Evolutionary conservation across 2,797 vertebrate species (phyloP), one percentile per base, ranked within the genome.

Genomic region (Morus bassanus): DNA sequence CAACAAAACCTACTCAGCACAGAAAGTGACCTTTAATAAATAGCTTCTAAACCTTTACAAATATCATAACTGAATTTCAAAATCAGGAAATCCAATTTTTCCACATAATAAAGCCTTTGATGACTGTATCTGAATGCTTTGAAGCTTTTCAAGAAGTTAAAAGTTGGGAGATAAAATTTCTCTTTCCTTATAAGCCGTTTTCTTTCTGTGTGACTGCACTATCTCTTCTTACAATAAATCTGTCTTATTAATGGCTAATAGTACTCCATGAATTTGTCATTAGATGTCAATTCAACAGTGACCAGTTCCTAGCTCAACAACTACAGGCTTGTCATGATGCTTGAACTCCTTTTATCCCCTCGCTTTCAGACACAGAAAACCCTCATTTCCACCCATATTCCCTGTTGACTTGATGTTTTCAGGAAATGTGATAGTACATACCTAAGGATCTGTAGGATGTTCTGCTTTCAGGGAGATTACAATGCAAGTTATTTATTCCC

Each of bases 21-120:
- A 85, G 80, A 85, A 88, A 85, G 4, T 85, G 60, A 93, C 67
- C 77, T 89, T 93, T 93, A 89, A 88, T 61, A 92, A 96, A 91
- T 30, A 91, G 57, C 46, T 94, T 91, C 85, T 89, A 93, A 94
- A 83, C 59, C 21, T 76, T 86, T 81, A 45, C 10, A 91, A 96
- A 92, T 84, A 91, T 27, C 11, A 5, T 43, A 84, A 91, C n/a
- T 77, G 48, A 82, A 86, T 86, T 91, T 92, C 51, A 88, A 53
- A 91, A 93, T 92, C 45, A 64, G 45, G 11, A 92, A 46, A 81
- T 85, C 17, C 15, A 60, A 14, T 68, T 89, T 92, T 93, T 81
- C 43, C 39, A 88, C 54, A 23, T 89, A 77, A 91, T 81, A 64
- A 77, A 80, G 74, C 7, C 77, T 92, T 84, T 92, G 59, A 91